Conservation (phyloP, 2,113 vertebrate genomes). For the Plecotus auritus region DNA sequence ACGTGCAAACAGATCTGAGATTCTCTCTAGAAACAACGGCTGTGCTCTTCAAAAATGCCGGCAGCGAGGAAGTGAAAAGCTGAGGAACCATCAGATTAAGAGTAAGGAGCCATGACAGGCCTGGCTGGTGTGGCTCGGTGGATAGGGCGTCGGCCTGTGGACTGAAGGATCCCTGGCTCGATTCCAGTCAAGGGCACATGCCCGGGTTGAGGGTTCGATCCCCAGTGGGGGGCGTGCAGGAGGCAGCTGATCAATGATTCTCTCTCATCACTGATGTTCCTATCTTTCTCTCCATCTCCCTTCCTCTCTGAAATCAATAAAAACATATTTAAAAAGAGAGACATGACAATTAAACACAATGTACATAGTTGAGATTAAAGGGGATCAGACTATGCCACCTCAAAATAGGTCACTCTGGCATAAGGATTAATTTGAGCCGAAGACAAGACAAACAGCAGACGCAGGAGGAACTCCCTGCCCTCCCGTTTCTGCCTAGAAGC, state of each 20-base stretch:
- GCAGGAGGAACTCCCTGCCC: background rate
- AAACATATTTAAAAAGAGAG: background rate
- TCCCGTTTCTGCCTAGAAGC: background rate
- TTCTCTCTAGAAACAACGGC: background rate
- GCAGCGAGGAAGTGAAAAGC: background rate
- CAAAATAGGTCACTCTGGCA: background rate
- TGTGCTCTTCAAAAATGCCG: background rate
- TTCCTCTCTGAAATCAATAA: too few relatives aligned
- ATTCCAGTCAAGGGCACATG: too few relatives aligned
- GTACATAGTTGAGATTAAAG: accelerated
- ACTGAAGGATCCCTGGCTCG: too few relatives aligned
- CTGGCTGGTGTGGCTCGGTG: too few relatives aligned
- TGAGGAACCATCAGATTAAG: background rate
- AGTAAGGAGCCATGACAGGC: too few relatives aligned
- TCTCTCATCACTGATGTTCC: too few relatives aligned
- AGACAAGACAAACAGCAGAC: background rate
- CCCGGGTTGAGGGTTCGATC: too few relatives aligned
- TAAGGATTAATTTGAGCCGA: background rate
- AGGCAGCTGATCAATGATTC: too few relatives aligned
- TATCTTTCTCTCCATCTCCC: too few relatives aligned
- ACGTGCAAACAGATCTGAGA: background rate
- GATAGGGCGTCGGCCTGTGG: too few relatives aligned
- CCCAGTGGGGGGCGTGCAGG: too few relatives aligned
- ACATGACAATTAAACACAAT: background rate
- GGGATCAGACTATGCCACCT: background rate